A percentile compares a stretch with the other conserved stretches of the same genome.
phyloP scores from a whole-genome alignment of 2,888 invertebrate species.

The Nephrotoma flavescens region DNA sequence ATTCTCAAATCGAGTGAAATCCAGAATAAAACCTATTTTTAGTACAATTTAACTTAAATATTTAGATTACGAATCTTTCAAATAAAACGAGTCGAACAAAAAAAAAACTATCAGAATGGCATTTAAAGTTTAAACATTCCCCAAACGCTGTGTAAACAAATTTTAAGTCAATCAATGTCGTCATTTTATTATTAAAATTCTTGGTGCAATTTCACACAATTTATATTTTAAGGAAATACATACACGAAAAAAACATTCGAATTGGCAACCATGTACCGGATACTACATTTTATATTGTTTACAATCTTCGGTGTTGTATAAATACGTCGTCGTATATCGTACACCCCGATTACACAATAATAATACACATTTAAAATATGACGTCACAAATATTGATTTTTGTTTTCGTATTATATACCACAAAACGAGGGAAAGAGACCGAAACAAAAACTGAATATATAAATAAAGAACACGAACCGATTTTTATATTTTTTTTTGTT shows the following conservation, averaged over 20 bases:
- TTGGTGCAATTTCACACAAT: not conserved
- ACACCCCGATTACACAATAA: not conserved
- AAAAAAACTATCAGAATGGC: not conserved
- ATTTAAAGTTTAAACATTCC: not conserved
- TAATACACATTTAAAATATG: not conserved
- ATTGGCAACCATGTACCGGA: constrained; percentile 3
- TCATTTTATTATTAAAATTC: not conserved
- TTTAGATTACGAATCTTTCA: not conserved
- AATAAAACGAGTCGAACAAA: not conserved
- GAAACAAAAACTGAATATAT: not conserved
- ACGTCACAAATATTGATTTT: not conserved
- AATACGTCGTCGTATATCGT: not conserved
- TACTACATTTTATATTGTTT: not conserved
- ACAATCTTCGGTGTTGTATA: not conserved
- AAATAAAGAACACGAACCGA: not conserved
- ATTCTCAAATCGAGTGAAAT: not conserved
- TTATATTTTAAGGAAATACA: not conserved
- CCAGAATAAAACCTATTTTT: not conserved
- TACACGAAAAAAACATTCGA: not conserved
- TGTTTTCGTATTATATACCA: not conserved
- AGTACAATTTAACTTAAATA: not conserved
- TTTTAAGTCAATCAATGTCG: not conserved
- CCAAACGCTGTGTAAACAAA: not conserved
- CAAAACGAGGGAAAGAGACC: not conserved
- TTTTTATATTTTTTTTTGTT: not conserved